A percentile compares a stretch with the other conserved stretches of the same genome.
phyloP scores from a whole-genome alignment of 2,113 vertebrate species.

The Hippocampus comes region DNA sequence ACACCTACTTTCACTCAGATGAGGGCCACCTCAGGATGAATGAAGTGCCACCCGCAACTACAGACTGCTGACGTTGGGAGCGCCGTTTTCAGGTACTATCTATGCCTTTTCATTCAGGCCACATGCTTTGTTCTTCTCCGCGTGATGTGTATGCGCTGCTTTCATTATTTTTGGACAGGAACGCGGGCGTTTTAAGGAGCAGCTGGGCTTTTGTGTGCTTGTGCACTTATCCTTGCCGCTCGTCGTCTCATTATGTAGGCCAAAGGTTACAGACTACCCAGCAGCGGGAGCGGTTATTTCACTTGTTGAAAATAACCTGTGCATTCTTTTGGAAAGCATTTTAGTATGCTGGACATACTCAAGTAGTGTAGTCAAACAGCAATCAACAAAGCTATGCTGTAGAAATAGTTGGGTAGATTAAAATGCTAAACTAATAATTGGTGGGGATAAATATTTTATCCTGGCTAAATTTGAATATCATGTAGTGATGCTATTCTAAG shows the following conservation, averaged over 20 bases:
- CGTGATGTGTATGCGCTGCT: neutral
- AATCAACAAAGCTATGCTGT: no score
- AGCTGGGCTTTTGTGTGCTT: slow-evolving; percentile 19
- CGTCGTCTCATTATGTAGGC: slow-evolving; percentile 52
- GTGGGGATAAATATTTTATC: neutral
- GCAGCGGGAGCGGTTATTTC: slow-evolving; percentile 33
- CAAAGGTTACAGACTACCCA: slow-evolving; percentile 60
- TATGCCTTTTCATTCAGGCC: neutral
- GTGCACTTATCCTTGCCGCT: slow-evolving; percentile 18
- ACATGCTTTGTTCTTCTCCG: neutral
- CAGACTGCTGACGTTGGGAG: slow-evolving; percentile 34
- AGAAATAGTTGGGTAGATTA: neutral
- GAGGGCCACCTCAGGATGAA: slow-evolving; percentile 28
- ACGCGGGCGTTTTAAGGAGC: neutral
- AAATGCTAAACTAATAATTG: no score
- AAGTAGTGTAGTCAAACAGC: neutral
- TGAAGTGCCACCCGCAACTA: slow-evolving; percentile 38
- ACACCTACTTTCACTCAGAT: slow-evolving; percentile 22
- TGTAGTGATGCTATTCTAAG: neutral
- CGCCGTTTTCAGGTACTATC: slow-evolving; percentile 49
- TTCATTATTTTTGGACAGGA: neutral
- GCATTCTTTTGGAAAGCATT: slow-evolving; percentile 7
- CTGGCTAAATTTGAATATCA: neutral
- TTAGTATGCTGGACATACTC: neutral
- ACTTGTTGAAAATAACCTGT: slow-evolving; percentile 35